These are phyloP conservation scores for Meteorus colon DNA, from an alignment of 2,888 invertebrate genomes.

Conservation along the genomic window DNA sequence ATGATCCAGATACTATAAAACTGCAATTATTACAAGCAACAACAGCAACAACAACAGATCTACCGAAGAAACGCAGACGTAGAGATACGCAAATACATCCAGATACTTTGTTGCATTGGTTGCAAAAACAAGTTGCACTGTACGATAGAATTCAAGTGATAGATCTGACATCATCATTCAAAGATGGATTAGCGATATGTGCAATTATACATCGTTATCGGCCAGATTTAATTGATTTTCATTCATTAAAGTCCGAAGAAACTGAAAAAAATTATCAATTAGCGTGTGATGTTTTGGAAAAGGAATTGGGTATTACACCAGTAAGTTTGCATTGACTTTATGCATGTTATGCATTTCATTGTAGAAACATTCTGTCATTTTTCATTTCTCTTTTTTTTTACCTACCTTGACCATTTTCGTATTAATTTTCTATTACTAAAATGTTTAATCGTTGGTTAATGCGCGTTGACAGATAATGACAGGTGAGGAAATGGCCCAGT, in stretches of 20 bases:
- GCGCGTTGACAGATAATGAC: conserved; percentile 77
- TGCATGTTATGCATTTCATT: conserved; percentile 24
- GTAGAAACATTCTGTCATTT: conserved; percentile 15
- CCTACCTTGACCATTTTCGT: conserved; percentile 21
- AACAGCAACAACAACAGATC: conserved; percentile 74
- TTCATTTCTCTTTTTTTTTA: background rate
- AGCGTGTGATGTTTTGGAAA: conserved; percentile 90
- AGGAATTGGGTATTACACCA: conserved; percentile 84
- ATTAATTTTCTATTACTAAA: conserved; percentile 1
- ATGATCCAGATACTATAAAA: conserved; percentile 79
- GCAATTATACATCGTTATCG: conserved; percentile 89
- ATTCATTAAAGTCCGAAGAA: conserved; percentile 79
- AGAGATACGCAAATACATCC: conserved; percentile 82
- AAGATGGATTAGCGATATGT: conserved; percentile 80
- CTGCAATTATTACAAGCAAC: conserved; percentile 69
- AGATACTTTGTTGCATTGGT: conserved; percentile 85
- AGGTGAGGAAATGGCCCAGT: conserved; percentile 83
- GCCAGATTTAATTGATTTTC: conserved; percentile 90
- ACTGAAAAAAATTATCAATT: conserved; percentile 83
- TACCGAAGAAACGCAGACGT: conserved; percentile 80
- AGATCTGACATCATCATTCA: conserved; percentile 83
- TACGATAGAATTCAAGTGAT: conserved; percentile 78
- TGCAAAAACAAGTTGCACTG: conserved; percentile 82
- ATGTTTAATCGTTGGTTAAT: conserved; percentile 35
- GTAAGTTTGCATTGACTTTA: conserved; percentile 62